A percentile compares a stretch with the other conserved stretches of the same genome.
These are phyloP conservation scores for Papilio dardanus DNA, from an alignment of 1,140 invertebrate species.

Conservation along the genomic window DNA sequence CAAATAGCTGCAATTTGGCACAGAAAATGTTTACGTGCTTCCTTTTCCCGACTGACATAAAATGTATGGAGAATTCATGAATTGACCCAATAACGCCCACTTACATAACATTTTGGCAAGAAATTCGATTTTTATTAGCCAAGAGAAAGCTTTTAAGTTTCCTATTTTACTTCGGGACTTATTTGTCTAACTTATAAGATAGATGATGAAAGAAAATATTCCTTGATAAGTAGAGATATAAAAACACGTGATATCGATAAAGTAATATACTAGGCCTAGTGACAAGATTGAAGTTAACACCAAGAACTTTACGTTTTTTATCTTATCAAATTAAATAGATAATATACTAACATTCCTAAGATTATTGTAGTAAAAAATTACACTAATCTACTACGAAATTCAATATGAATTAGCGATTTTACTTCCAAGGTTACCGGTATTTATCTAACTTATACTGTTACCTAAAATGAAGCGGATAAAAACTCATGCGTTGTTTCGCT, in stretches of 20 bases:
- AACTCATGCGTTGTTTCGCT: no score
- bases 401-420: no score
- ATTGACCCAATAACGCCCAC: not conserved
- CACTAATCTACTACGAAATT: no score
- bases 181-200: not conserved
- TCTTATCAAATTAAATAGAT: not conserved
- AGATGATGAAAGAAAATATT: not conserved
- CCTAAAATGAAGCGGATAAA: no score
- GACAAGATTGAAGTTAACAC: no score
- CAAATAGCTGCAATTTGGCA: not conserved
- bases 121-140: not conserved
- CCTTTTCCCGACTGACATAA: not conserved
- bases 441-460: no score
- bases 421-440: no score
- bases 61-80: not conserved
- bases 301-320: no score
- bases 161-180: not conserved
- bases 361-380: no score
- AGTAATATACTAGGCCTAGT: no score
- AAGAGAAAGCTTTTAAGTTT: conserved; percentile 10
- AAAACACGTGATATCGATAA: not conserved
- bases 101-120: conserved; percentile 5
- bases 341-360: not conserved
- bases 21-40: not conserved
- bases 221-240: not conserved